phyloP scores from a whole-genome alignment of 2,888 invertebrate genomes.

The Lasioglossum malachurum region DNA sequence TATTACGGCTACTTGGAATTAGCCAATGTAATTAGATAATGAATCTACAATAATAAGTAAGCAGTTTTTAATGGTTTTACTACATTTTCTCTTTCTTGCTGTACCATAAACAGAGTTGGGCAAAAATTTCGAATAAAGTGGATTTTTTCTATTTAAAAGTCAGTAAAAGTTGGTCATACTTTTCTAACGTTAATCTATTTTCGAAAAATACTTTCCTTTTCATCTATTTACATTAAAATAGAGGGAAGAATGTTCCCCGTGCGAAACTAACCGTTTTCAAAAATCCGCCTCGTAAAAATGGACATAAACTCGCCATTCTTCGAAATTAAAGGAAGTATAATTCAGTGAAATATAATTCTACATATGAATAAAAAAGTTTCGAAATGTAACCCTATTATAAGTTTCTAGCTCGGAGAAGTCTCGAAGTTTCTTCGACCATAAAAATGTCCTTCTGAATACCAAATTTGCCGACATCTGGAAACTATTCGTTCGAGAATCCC shows the following conservation, averaged over 20 bases:
- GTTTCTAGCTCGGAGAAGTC: not conserved
- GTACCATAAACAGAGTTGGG: no score
- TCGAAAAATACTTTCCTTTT: not conserved
- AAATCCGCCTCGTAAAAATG: not conserved
- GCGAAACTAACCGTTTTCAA: not conserved
- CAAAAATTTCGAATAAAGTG: no score
- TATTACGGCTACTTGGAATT: no score
- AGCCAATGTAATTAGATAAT: no score
- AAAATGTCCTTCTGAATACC: constrained; percentile 8
- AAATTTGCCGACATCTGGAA: not conserved
- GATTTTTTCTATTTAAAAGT: no score
- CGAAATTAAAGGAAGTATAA: not conserved
- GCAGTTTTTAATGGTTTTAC: no score
- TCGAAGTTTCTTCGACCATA: not conserved
- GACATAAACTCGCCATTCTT: not conserved
- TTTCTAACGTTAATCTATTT: not conserved
- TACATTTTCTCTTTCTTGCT: no score
- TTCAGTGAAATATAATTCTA: not conserved
- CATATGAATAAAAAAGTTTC: not conserved
- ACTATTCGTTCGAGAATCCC: constrained; percentile 8
- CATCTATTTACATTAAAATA: not conserved
- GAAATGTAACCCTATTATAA: not conserved
- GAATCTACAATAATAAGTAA: no score
- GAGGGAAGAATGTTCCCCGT: not conserved
- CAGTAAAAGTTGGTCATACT: no score